Evolutionary conservation across 2,113 vertebrate genomes (phyloP).

Genomic region (Takifugu flavidus): DNA sequence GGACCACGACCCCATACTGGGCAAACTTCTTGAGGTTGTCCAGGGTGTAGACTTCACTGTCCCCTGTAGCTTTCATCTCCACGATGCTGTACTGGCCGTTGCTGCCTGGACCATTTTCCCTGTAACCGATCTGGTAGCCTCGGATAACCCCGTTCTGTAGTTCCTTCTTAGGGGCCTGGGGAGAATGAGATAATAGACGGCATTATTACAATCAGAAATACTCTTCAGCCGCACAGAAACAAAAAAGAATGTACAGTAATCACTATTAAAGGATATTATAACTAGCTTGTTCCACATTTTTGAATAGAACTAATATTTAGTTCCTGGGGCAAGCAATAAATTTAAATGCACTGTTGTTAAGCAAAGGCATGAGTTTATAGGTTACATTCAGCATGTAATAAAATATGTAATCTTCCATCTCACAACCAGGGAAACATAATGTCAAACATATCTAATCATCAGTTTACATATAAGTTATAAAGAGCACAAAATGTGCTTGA

Average conservation of each 20-base stretch:
- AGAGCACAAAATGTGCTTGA: too few species aligned
- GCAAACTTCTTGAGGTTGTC: slow-evolving; percentile 98
- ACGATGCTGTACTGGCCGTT: slow-evolving; percentile 97
- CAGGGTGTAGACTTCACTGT: slow-evolving; percentile 94
- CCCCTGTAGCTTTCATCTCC: slow-evolving; percentile 97
- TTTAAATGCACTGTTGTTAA: background rate
- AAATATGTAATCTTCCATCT: background rate
- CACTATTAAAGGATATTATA: background rate
- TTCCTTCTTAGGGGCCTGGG: slow-evolving; percentile 92
- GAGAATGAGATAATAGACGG: background rate
- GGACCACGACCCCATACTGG: slow-evolving; percentile 96
- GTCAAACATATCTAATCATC: too few species aligned
- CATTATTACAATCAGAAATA: too few species aligned
- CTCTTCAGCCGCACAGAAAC: background rate
- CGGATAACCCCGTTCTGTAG: slow-evolving; percentile 96
- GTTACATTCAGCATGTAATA: background rate
- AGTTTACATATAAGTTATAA: too few species aligned
- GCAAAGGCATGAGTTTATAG: background rate
- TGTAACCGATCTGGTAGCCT: slow-evolving; percentile 96
- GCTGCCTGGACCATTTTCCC: slow-evolving; percentile 95
- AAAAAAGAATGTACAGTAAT: background rate
- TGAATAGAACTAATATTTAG: background rate
- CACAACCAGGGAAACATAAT: too few species aligned
- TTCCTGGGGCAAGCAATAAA: background rate
- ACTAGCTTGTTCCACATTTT: too few species aligned